Evolutionary conservation across 2,797 vertebrate genomes (phyloP).

Genomic region (Fratercula arctica): DNA sequence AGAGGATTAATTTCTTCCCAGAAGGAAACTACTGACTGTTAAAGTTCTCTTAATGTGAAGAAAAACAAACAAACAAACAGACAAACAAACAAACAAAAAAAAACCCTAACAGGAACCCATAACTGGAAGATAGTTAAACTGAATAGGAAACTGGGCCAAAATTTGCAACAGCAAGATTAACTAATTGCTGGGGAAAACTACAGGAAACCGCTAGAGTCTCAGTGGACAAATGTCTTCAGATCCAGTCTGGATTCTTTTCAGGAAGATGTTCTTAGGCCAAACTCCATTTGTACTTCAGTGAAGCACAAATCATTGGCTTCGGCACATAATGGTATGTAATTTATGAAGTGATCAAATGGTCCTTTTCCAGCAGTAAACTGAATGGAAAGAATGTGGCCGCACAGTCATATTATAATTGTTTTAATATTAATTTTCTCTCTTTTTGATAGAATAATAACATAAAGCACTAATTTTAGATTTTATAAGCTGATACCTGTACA

Average conservation of each 20-base stretch:
- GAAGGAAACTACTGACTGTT: background rate
- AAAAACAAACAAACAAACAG: background rate
- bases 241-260: background rate
- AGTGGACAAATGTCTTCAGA: background rate
- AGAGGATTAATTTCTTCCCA: background rate
- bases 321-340: background rate
- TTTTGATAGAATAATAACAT: slow-evolving; percentile 26
- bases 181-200: background rate
- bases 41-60: background rate
- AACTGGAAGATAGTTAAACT: background rate
- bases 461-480: background rate
- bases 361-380: background rate
- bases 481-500: background rate
- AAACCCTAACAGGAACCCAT: background rate
- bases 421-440: slow-evolving; percentile 11
- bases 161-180: background rate
- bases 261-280: background rate
- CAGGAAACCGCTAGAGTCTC: background rate
- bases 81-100: background rate
- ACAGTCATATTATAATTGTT: background rate
- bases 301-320: background rate
- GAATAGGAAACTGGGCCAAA: background rate
- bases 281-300: background rate
- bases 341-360: background rate
- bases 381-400: background rate